These are phyloP conservation scores for Echinarachnius parma DNA, from an alignment of 53 echinoderm and acorn worm genomes.

Conservation along the genomic window DNA sequence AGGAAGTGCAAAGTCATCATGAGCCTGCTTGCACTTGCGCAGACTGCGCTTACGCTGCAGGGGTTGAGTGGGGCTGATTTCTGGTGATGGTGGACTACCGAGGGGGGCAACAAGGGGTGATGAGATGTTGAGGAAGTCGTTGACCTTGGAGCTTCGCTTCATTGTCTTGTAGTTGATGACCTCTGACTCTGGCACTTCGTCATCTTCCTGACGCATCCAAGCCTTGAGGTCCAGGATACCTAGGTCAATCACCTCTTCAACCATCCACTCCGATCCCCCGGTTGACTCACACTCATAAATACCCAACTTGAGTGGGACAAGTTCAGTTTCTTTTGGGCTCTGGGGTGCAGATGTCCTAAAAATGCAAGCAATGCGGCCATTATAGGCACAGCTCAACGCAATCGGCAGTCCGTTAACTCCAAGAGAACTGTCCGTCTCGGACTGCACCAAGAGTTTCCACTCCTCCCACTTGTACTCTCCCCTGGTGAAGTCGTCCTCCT, in stretches of 20 bases:
- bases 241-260: conserved; percentile 82
- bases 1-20: conserved; percentile 45
- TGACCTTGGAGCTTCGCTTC: conserved; percentile 95
- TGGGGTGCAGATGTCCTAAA: conserved; percentile 49
- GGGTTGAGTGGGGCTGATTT: neutral
- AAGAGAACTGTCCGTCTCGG: conserved; percentile 65
- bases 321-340: conserved; percentile 1
- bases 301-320: conserved; percentile 57
- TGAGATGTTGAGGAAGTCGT: conserved; percentile 72
- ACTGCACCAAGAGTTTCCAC: conserved; percentile 83
- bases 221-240: conserved; percentile 67
- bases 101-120: conserved; percentile 32
- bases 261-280: conserved; percentile 93
- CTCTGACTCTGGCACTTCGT: conserved; percentile 61
- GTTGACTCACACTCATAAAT: conserved; percentile 97
- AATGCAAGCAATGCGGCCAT: conserved; percentile 87
- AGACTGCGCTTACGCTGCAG: conserved; percentile 31
- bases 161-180: conserved; percentile 84
- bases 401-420: conserved; percentile 75
- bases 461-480: conserved; percentile 84
- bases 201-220: conserved; percentile 42
- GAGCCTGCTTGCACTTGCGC: neutral
- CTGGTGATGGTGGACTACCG: conserved; percentile 33
- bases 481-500: conserved; percentile 57
- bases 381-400: conserved; percentile 88